Conservation (phyloP, 2,888 invertebrate species). For the Stegana nigrithorax region DNA sequence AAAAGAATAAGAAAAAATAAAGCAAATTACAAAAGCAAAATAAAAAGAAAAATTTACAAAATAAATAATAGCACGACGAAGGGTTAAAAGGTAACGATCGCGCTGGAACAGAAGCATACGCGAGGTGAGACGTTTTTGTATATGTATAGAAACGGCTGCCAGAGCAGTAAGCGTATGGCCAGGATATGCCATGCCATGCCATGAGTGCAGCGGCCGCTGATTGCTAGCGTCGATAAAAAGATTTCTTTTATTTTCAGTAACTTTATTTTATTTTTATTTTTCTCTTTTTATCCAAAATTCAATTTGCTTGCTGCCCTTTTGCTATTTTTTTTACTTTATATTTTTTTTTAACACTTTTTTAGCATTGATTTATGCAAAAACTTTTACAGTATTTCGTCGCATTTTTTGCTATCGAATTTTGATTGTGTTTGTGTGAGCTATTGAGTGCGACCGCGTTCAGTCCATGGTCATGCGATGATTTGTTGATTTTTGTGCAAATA, state of each 20-base stretch:
- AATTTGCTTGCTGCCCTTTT: conserved; percentile 49
- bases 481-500: conserved; percentile 10
- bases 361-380: conserved; percentile 59
- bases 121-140: too few species aligned
- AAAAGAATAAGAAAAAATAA: conserved; percentile 17
- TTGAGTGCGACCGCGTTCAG: conserved; percentile 2
- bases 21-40: conserved; percentile 24
- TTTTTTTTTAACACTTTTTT: conserved; percentile 62
- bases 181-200: too few species aligned
- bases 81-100: neutral
- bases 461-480: conserved; percentile 4
- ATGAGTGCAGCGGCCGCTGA: neutral
- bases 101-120: neutral
- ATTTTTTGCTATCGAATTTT: too few species aligned
- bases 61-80: neutral
- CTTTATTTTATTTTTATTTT: too few species aligned
- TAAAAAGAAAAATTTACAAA: conserved; percentile 17
- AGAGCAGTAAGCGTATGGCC: too few species aligned
- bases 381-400: conserved; percentile 35
- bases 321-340: too few species aligned
- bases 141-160: too few species aligned
- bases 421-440: conserved; percentile 3
- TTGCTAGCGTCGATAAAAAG: conserved; percentile 26
- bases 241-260: too few species aligned
- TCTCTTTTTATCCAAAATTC: conserved; percentile 50